phyloP scores from a whole-genome alignment of 2,113 vertebrate genomes.

The Carassius gibelio region DNA sequence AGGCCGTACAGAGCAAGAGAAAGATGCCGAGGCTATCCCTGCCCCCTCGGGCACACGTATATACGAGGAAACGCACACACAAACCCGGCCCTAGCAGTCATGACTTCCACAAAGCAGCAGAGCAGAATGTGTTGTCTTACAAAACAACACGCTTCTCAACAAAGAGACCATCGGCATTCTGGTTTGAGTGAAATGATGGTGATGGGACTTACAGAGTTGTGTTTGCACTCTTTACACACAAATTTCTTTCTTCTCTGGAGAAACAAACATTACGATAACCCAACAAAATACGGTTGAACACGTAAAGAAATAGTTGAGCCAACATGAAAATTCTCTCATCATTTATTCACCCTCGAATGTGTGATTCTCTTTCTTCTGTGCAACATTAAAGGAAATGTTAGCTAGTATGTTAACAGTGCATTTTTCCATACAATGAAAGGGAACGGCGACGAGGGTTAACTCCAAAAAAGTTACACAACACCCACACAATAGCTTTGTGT shows the following conservation, averaged over 20 bases:
- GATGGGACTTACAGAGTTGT: constrained; percentile 24
- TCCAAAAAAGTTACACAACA: no score
- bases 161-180: constrained; percentile 45
- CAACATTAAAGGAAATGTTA: neutral
- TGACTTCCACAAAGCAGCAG: constrained; percentile 55
- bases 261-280: neutral
- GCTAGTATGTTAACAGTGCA: neutral
- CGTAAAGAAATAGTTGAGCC: neutral
- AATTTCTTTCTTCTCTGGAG: neutral
- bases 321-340: neutral
- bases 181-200: constrained; percentile 19
- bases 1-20: constrained; percentile 63
- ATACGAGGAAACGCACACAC: constrained; percentile 3
- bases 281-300: neutral
- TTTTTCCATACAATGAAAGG: neutral
- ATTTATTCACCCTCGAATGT: neutral
- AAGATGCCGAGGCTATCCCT: constrained; percentile 18
- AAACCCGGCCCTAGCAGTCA: neutral
- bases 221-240: neutral
- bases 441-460: neutral
- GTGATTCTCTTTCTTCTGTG: neutral
- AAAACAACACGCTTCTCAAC: constrained; percentile 48
- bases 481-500: neutral
- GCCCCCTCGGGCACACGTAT: neutral
- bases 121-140: constrained; percentile 41